Percentiles rank a stretch among this genome's conserved stretches.
phyloP scores from a whole-genome alignment of 2,797 vertebrate genomes.

The Pelodytes ibericus region DNA sequence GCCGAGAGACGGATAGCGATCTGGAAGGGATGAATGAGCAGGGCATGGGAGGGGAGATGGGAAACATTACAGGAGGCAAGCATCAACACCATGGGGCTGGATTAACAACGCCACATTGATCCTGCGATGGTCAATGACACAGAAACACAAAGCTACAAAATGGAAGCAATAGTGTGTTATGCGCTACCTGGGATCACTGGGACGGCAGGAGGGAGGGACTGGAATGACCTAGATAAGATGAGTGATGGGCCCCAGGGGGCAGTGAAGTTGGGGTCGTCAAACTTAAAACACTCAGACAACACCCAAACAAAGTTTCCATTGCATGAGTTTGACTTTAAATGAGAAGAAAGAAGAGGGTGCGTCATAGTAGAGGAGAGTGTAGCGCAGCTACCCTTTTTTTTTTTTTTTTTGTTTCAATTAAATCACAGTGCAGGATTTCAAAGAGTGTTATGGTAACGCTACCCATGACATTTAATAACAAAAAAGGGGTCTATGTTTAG shows the following conservation, averaged over 20 bases:
- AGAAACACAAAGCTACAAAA: constrained; percentile 39
- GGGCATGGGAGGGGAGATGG: neutral
- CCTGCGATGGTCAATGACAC: constrained; percentile 34
- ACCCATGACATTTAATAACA: no score
- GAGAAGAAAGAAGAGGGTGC: no score
- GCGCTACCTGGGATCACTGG: constrained; percentile 12
- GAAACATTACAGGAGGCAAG: neutral
- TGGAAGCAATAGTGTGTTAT: constrained; percentile 23
- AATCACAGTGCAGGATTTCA: no score
- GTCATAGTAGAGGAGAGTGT: no score
- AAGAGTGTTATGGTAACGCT: no score
- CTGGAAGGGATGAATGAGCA: constrained; percentile 49
- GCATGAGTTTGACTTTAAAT: no score
- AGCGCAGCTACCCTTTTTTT: no score
- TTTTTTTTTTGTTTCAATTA: no score
- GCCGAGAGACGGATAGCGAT: constrained; percentile 46
- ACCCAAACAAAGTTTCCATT: neutral
- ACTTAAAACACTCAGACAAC: neutral
- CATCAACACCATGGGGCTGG: constrained; percentile 34
- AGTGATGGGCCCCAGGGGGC: neutral
- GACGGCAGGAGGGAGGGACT: neutral
- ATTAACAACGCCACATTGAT: constrained; percentile 48
- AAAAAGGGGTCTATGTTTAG: no score
- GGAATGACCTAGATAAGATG: neutral
- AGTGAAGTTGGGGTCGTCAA: neutral